Evolutionary conservation across 37 sponge, comb jelly and placozoan genomes (phyloP), one percentile per base, ranked within the genome.

Genomic region (Spongia lamella): DNA sequence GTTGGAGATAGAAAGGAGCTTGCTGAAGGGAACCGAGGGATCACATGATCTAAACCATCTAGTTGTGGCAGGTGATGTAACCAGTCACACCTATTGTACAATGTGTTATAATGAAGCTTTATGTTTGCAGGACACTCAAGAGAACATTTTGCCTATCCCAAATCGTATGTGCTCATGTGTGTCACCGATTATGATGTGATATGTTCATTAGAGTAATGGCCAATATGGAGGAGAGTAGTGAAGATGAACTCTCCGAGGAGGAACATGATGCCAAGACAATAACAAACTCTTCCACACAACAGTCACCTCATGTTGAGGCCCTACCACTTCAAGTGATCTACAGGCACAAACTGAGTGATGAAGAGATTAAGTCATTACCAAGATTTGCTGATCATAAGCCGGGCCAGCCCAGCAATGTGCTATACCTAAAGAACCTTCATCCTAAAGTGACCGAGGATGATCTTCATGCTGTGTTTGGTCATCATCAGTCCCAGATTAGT

Each of bases 391-490:
- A 79, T 33, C 87, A 92, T 69, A 34, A 5, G 4, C 89, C 72
- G 1, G 92, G 92, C 37, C 19, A 27, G 1, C 92, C 92, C 21
- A 65, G 73, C 24, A 88, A 66, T 57, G 86, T 84, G 35, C 76
- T 92, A 0, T 92, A 61, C 34, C 38, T 92, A 34, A 92, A 92
- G 72, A 92, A 92, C 61, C 61, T 92, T 25, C 88, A 84, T 61
- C 66, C 36, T 3, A 61, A 54, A 22, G 84, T 84, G 38, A 38
- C 77, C 47, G 70, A 69, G 32, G 75, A 79, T 2, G 89, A 92
- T 61, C 47, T 92, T 15, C n/a, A 37, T 13, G 80, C 88, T 22
- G 58, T 87, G 25, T 92, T 92, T 70, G 81, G 80, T 0, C 19
- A 57, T 51, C 75, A 80, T 63, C 72, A 69, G 20, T 52, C 53